Evolutionary conservation across 2,888 invertebrate species (phyloP), one percentile per base, ranked within the genome.

Genomic region (Drosophila kanekoi): DNA sequence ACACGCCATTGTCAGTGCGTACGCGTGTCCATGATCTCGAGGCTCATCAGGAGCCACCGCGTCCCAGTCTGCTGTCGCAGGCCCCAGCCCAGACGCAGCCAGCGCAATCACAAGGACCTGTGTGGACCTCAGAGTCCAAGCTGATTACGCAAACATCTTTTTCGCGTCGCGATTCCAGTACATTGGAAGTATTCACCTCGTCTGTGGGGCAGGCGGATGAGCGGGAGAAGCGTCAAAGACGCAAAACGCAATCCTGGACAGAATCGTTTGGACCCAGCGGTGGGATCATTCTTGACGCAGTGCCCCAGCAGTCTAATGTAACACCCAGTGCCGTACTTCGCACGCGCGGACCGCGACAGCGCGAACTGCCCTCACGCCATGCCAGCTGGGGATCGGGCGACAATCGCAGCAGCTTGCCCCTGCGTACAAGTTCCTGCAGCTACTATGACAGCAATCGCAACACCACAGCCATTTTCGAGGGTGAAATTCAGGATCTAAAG

Each of bases 371-470:
- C 33, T 96, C 96, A 63, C 94, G 96, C 10, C 96, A 96, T 90
- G 95, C 96, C 76, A 96, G 96, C 41, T 96, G 97, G 96, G 96
- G 96, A 65, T 95, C 96, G n/a, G 95, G 94, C 53, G 96, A 96
- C 43, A 91, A 89, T 65, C 93, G 95, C 43, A 93, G 94, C 54
- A 94, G 94, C 4, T 81, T 94, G 60, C 95, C 95, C 0, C 94
- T 95, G 37, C 92, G 96, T 54, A 95, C 95, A 79, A 95, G 95
- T 91, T 95, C 95, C 45, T 95, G 95, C 94, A 95, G 95, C 13
- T 95, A 95, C 8, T 95, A 95, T 84, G 96, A 96, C 81, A 94
- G 89, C 38, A 92, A 91, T 68, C 90, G 91, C 62, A 91, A 91
- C 51, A 79, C 81, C 11, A 89, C 91, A 48, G 92, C 92, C 79